phyloP scores from a whole-genome alignment of 2,797 vertebrate genomes.

The Cottoperca gobio region DNA sequence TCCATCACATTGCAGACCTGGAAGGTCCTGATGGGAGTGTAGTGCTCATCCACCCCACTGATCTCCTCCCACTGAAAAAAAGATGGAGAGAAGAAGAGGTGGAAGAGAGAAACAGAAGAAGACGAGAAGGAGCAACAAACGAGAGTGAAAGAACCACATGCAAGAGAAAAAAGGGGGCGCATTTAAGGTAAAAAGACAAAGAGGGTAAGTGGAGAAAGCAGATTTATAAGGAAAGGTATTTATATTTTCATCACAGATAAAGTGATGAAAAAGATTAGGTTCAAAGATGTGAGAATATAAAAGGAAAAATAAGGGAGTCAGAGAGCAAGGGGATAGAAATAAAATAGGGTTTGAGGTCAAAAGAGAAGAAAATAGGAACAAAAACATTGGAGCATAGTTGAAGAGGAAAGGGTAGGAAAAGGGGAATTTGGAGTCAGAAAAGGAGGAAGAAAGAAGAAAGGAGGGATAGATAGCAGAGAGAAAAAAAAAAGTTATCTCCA shows the following conservation, averaged over 20 bases:
- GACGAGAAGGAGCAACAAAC: constrained; percentile 39
- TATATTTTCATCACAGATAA: neutral
- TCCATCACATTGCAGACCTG: constrained; percentile 99
- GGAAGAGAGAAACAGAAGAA: constrained; percentile 54
- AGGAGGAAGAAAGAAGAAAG: constrained; percentile 47
- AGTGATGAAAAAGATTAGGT: neutral
- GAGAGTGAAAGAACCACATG: constrained; percentile 27
- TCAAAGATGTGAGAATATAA: constrained; percentile 2
- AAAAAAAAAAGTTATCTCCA: constrained; percentile 78
- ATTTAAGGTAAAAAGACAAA: constrained; percentile 13
- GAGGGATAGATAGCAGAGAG: constrained; percentile 59
- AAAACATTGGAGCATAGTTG: constrained; percentile 18
- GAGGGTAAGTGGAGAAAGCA: constrained; percentile 7
- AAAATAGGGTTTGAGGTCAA: constrained; percentile 8
- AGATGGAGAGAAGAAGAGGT: constrained; percentile 45
- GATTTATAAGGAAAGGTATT: neutral
- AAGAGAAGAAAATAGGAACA: constrained; percentile 13
- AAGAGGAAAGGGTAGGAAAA: constrained; percentile 12
- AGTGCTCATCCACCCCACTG: constrained; percentile 97
- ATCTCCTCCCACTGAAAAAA: constrained; percentile 97
- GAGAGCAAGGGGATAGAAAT: neutral
- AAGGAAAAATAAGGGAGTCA: neutral
- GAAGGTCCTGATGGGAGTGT: constrained; percentile 97
- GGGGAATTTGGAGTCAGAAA: constrained; percentile 32
- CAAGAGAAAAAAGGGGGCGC: constrained; percentile 25